Evolutionary conservation across 92 coral and sea anemone genomes (phyloP).

Genomic region (Phenganax stokvisi): DNA sequence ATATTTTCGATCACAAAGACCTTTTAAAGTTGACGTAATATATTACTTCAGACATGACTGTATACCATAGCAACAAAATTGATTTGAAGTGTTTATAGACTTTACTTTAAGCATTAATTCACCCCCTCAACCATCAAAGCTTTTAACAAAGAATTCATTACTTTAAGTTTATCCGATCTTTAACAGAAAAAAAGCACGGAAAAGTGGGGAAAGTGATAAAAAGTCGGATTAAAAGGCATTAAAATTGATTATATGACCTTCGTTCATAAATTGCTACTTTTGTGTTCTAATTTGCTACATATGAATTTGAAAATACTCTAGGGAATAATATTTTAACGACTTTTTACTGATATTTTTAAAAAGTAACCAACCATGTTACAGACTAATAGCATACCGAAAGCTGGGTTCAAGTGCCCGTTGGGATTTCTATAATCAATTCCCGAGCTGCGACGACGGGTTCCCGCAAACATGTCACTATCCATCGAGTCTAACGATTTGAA

Average conservation of each 20-base stretch:
- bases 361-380: not conserved
- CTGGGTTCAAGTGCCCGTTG: slow-evolving; percentile 4
- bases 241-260: not conserved
- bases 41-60: not conserved
- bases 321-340: not conserved
- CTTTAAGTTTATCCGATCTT: not conserved
- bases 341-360: no score
- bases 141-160: not conserved
- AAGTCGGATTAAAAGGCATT: not conserved
- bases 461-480: not conserved
- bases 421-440: not conserved
- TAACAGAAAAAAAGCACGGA: not conserved
- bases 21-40: not conserved
- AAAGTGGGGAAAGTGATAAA: not conserved
- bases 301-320: not conserved
- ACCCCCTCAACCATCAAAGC: not conserved
- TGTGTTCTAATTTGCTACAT: slow-evolving; percentile 9
- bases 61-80: not conserved
- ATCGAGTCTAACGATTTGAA: slow-evolving; percentile 25
- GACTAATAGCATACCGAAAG: slow-evolving; percentile 11
- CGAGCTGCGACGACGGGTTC: not conserved
- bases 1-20: not conserved
- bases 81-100: slow-evolving; percentile 7
- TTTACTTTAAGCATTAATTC: not conserved
- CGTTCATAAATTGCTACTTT: not conserved